A percentile compares a stretch with the other conserved stretches of the same genome.
Evolutionary conservation across 92 coral and sea anemone species (phyloP).

Genomic region (Heliopora coerulea): DNA sequence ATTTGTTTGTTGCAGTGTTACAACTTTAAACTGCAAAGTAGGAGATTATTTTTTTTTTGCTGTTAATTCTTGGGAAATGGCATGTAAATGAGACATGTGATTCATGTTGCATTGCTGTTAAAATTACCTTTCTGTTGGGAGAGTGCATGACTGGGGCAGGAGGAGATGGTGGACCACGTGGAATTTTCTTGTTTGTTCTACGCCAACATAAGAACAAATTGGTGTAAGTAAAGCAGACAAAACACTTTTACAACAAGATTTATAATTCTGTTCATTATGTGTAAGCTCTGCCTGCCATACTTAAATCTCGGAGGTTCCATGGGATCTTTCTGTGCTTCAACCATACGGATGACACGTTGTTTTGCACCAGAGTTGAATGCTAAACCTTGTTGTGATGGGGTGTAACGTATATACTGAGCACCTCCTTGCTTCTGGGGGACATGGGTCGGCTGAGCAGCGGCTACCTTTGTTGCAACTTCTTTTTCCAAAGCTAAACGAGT

Average conservation of each 20-base stretch:
- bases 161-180: slow-evolving; percentile 97
- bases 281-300: slow-evolving; percentile 55
- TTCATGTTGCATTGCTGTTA: neutral
- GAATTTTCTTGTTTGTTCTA: slow-evolving; percentile 96
- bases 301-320: slow-evolving; percentile 99
- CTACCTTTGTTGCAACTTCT: slow-evolving; percentile 82
- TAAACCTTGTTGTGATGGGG: slow-evolving; percentile 95
- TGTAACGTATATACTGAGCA: slow-evolving; percentile 96
- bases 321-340: slow-evolving; percentile 96
- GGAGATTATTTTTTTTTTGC: no score
- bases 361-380: slow-evolving; percentile 98
- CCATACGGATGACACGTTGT: slow-evolving; percentile 95
- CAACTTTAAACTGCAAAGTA: no score
- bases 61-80: no score
- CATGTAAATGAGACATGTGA: no score
- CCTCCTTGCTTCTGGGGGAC: slow-evolving; percentile 84
- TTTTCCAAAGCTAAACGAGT: slow-evolving; percentile 94
- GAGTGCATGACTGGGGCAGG: slow-evolving; percentile 99
- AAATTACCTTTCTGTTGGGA: slow-evolving; percentile 84
- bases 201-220: neutral
- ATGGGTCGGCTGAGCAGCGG: slow-evolving; percentile 98
- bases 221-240: neutral
- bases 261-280: no score
- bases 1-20: no score
- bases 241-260: no score